Conservation (phyloP, 2,113 vertebrate genomes). For the Odocoileus virginianus region DNA sequence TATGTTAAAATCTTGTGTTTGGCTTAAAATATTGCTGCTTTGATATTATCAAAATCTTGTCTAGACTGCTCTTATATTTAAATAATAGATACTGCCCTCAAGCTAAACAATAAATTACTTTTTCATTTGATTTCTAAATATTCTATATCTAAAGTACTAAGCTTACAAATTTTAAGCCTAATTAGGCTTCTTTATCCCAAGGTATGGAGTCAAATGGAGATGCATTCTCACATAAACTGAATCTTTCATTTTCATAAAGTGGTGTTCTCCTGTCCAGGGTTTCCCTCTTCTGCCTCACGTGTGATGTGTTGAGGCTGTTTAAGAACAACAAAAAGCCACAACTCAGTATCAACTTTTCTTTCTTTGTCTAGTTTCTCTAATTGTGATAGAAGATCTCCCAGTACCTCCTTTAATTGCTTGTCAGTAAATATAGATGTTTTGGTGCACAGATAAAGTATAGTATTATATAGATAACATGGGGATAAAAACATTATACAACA, state of each 20-base stretch:
- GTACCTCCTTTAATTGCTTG: neutral
- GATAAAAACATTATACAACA: neutral
- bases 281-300: neutral
- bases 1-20: conserved; percentile 13
- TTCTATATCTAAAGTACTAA: neutral
- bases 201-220: neutral
- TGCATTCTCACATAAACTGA: neutral
- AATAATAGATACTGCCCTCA: neutral
- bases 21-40: neutral
- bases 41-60: neutral
- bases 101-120: neutral
- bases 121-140: conserved; percentile 24
- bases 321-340: neutral
- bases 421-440: neutral
- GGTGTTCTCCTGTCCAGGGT: neutral
- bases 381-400: neutral
- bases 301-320: neutral
- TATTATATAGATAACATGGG: neutral
- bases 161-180: neutral
- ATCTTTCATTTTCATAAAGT: neutral
- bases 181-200: neutral
- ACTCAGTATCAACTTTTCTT: neutral
- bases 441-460: neutral
- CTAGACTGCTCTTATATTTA: neutral
- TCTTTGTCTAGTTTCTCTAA: neutral